Evolutionary conservation across 2,797 vertebrate species (phyloP).

Genomic region (Botia almorhae): DNA sequence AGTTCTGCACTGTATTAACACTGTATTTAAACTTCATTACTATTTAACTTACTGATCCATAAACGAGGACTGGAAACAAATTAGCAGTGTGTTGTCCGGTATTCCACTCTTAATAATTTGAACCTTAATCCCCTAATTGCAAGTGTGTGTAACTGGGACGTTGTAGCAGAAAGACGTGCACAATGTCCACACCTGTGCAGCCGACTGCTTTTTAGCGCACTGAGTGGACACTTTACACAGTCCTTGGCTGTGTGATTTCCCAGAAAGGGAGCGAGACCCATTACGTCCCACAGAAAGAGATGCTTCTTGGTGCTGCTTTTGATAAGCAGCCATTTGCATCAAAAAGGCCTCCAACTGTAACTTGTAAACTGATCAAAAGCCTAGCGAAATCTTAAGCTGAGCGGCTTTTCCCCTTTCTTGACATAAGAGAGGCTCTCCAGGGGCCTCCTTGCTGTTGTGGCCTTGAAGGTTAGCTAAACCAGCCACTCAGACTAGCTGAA

Average conservation of each 20-base stretch:
- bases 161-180: conserved; percentile 65
- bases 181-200: conserved; percentile 75
- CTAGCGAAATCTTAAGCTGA: conserved; percentile 72
- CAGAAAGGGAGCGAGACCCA: conserved; percentile 76
- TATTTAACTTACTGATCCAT: conserved; percentile 47
- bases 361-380: conserved; percentile 88
- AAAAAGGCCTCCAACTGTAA: conserved; percentile 82
- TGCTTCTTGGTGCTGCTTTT: conserved; percentile 78
- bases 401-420: conserved; percentile 79
- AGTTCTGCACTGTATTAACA: conserved; percentile 37
- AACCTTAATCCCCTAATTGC: conserved; percentile 77
- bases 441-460: conserved; percentile 77
- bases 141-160: conserved; percentile 71
- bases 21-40: conserved; percentile 45
- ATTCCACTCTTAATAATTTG: conserved; percentile 72
- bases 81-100: conserved; percentile 66
- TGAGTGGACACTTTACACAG: conserved; percentile 72
- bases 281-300: conserved; percentile 76
- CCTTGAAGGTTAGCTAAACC: conserved; percentile 84
- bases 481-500: conserved; percentile 72
- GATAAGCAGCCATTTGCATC: conserved; percentile 83
- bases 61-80: conserved; percentile 42
- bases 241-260: conserved; percentile 78
- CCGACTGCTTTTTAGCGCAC: conserved; percentile 70
- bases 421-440: conserved; percentile 82